Percentiles rank a stretch among this genome's conserved stretches.
phyloP scores from a whole-genome alignment of 2,888 invertebrate genomes.

The Hanleya hanleyi region DNA sequence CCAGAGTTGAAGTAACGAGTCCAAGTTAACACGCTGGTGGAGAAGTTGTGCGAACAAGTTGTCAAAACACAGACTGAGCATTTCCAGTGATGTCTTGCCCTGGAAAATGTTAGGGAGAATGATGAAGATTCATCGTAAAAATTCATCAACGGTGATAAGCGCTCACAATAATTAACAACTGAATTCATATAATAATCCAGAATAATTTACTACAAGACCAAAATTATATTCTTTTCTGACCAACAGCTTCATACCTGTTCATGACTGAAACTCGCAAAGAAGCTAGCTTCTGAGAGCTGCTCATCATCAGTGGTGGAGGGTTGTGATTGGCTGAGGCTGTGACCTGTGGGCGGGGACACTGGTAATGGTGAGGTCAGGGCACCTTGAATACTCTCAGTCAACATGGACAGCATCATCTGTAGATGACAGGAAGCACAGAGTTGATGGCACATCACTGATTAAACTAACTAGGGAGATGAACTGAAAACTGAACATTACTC shows the following conservation, averaged over 20 bases:
- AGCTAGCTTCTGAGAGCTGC: constrained; percentile 52
- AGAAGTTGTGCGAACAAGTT: constrained; percentile 79
- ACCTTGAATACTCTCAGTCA: constrained; percentile 79
- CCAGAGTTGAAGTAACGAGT: constrained; percentile 90
- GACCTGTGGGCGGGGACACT: constrained; percentile 37
- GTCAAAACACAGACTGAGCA: constrained; percentile 83
- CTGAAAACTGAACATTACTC: too few relatives aligned
- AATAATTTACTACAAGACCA: too few relatives aligned
- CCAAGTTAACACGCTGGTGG: constrained; percentile 83
- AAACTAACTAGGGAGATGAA: too few relatives aligned
- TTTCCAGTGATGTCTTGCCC: constrained; percentile 71
- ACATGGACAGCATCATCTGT: constrained; percentile 80
- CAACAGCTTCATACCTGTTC: too few relatives aligned
- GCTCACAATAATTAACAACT: too few relatives aligned
- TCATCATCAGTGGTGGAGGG: constrained; percentile 55
- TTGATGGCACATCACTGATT: too few relatives aligned
- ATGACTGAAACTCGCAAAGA: neutral
- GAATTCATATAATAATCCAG: too few relatives aligned
- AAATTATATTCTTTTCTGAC: too few relatives aligned
- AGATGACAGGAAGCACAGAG: constrained; percentile 12
- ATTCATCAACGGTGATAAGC: too few relatives aligned
- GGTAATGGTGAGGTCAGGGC: constrained; percentile 75
- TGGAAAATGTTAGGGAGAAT: too few relatives aligned
- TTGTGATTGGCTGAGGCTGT: constrained; percentile 28
- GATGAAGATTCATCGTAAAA: too few relatives aligned